Evolutionary conservation across 1,140 invertebrate species (phyloP).

Genomic region (Lamellibrachia luymesi): DNA sequence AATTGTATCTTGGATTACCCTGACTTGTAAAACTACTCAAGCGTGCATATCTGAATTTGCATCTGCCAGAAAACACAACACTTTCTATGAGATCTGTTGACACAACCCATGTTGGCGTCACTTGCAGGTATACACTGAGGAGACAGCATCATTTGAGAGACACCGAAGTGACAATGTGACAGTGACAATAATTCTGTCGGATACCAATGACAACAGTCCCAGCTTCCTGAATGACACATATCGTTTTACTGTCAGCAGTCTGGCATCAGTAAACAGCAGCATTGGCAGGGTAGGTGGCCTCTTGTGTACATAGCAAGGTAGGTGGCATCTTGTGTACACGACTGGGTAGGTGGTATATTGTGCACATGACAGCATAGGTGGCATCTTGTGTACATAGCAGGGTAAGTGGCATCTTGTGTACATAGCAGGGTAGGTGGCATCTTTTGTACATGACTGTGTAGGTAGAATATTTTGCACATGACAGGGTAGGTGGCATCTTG

Average conservation of each 20-base stretch:
- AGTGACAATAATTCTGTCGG: not conserved
- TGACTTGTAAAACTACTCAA: not conserved
- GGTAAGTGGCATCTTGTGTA: too few relatives aligned
- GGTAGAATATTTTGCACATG: not conserved
- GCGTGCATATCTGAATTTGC: not conserved
- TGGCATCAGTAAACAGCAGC: not conserved
- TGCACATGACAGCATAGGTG: too few relatives aligned
- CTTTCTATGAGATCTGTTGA: not conserved
- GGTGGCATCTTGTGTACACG: too few relatives aligned
- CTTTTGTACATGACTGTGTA: not conserved
- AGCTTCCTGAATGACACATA: not conserved
- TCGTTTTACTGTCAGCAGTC: not conserved
- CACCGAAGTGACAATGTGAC: slow-evolving; percentile 14
- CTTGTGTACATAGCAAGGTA: too few relatives aligned
- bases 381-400: too few relatives aligned
- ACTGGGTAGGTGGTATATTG: too few relatives aligned
- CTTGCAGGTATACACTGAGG: slow-evolving; percentile 15
- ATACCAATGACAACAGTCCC: slow-evolving; percentile 10
- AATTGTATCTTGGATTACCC: not conserved
- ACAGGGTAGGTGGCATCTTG: too few relatives aligned
- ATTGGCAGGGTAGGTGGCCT: slow-evolving; percentile 2
- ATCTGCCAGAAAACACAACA: not conserved
- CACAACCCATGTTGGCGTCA: not conserved
- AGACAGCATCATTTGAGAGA: not conserved
- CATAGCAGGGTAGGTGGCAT: not conserved